Percentiles rank a stretch among this genome's conserved stretches.
Conservation (phyloP, 2,113 vertebrate genomes). For the Sinosuthora webbiana region DNA sequence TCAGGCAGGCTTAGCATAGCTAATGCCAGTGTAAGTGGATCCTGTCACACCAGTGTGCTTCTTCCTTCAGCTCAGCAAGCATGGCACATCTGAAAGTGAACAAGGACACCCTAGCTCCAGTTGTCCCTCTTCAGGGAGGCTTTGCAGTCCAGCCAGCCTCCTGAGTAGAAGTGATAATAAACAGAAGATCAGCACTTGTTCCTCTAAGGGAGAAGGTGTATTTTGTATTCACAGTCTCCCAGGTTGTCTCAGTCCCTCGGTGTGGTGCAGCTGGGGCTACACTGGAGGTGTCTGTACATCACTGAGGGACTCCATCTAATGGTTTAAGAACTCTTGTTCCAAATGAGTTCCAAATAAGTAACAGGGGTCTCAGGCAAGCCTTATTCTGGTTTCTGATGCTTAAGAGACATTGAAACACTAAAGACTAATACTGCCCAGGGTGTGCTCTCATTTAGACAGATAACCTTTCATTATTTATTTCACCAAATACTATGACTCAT, state of each 20-base stretch:
- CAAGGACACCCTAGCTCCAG: neutral
- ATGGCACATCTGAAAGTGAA: neutral
- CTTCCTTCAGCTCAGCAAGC: rapidly evolving
- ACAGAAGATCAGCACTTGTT: neutral
- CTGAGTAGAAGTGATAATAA: neutral
- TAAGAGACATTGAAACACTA: neutral
- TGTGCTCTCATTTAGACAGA: neutral
- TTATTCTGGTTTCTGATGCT: neutral
- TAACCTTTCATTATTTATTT: neutral
- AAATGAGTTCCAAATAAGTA: neutral
- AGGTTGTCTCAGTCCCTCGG: rapidly evolving
- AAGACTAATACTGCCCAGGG: neutral
- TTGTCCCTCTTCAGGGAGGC: neutral
- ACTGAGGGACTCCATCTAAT: neutral
- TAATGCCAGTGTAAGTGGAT: neutral
- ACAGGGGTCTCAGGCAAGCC: neutral
- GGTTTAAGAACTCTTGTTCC: neutral
- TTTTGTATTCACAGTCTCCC: neutral
- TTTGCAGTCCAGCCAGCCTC: neutral
- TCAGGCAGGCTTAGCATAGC: neutral
- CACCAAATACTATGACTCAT: neutral
- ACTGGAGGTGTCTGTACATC: neutral
- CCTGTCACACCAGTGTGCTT: neutral
- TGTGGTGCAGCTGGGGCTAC: neutral
- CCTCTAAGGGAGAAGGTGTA: neutral